Conservation (phyloP, 2,113 vertebrate genomes). For the Gobiocypris rarus region DNA sequence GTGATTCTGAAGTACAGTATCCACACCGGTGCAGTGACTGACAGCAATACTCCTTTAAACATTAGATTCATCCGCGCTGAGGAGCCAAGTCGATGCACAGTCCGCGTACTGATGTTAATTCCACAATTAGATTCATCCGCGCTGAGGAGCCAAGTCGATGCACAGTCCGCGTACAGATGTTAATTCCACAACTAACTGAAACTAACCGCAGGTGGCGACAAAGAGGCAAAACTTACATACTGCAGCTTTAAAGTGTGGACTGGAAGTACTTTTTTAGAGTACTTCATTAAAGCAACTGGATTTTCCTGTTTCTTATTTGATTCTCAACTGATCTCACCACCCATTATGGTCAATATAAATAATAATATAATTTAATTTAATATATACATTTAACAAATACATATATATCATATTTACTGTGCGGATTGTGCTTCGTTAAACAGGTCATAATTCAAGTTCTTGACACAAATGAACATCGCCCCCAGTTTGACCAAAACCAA, state of each 20-base stretch:
- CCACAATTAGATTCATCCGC: no score
- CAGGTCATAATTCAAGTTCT: constrained; percentile 85
- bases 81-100: no score
- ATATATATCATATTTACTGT: background rate
- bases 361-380: background rate
- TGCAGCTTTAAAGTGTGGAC: background rate
- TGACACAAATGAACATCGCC: constrained; percentile 86
- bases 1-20: no score
- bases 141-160: no score
- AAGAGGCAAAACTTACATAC: no score
- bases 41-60: no score
- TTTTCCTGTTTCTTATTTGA: background rate
- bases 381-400: background rate
- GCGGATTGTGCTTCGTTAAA: constrained; percentile 16
- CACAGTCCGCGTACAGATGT: no score
- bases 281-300: background rate
- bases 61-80: no score
- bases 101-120: no score
- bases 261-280: background rate
- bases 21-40: no score
- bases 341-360: background rate
- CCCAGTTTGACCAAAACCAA: constrained; percentile 79
- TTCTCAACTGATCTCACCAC: background rate
- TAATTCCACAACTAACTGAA: no score
- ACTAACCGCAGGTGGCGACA: no score